phyloP scores from a whole-genome alignment of 2,113 vertebrate genomes.

The Rynchops niger region DNA sequence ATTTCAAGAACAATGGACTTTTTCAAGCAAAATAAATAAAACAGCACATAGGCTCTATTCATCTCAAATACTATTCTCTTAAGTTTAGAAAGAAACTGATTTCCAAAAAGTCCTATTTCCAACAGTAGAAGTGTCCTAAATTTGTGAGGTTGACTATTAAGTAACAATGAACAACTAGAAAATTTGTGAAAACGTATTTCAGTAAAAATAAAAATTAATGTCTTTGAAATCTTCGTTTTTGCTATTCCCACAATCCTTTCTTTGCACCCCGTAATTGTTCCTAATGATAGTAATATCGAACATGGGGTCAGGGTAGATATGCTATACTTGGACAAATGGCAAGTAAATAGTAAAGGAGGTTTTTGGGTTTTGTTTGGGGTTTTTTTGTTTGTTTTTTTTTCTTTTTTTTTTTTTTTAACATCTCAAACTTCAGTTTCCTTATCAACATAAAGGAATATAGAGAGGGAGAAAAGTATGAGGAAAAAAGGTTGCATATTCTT shows the following conservation, averaged over 20 bases:
- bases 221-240: background rate
- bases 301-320: background rate
- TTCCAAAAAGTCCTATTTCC: background rate
- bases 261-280: background rate
- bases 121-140: background rate
- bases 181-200: background rate
- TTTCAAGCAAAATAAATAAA: background rate
- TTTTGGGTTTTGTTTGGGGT: too few species aligned
- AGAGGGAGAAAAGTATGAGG: background rate
- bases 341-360: background rate
- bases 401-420: background rate
- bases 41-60: background rate
- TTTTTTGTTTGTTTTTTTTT: too few species aligned
- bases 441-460: background rate
- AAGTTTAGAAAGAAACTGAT: background rate
- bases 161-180: background rate
- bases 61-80: background rate
- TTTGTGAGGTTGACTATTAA: background rate
- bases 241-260: background rate
- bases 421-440: constrained; percentile 17
- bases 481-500: background rate
- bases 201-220: background rate
- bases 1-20: background rate
- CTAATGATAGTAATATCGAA: background rate
- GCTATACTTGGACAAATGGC: constrained; percentile 9